phyloP scores from a whole-genome alignment of 1,140 invertebrate genomes.

The Liolophura sinensis region DNA sequence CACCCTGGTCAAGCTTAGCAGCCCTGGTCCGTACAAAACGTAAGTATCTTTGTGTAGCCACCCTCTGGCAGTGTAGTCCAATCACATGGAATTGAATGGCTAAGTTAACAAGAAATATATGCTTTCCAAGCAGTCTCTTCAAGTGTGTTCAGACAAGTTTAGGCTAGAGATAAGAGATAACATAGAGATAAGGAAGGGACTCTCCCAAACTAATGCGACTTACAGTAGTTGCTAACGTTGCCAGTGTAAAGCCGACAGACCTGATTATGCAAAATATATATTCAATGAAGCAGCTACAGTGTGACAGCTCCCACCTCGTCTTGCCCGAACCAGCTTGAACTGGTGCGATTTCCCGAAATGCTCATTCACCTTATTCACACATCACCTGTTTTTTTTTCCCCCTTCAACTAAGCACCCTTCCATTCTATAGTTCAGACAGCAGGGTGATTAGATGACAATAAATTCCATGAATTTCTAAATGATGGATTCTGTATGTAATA shows the following conservation, averaged over 20 bases:
- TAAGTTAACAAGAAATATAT: not conserved
- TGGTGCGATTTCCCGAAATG: no score
- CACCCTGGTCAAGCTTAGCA: conserved; percentile 34
- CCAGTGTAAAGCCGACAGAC: no score
- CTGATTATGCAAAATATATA: no score
- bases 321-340: no score
- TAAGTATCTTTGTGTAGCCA: conserved; percentile 21
- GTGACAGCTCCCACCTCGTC: no score
- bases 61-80: not conserved
- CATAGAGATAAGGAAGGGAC: not conserved
- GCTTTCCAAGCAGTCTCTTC: not conserved
- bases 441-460: not conserved
- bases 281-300: no score
- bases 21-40: conserved; percentile 43
- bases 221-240: no score
- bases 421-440: not conserved
- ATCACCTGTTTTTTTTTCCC: no score
- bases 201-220: no score
- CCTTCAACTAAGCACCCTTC: not conserved
- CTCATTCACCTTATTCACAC: no score
- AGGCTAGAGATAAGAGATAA: not conserved
- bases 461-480: no score
- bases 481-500: not conserved
- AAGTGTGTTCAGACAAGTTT: not conserved
- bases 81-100: not conserved